phyloP scores from a whole-genome alignment of 1,140 invertebrate species.

The Pseudobourletiella spinata region DNA sequence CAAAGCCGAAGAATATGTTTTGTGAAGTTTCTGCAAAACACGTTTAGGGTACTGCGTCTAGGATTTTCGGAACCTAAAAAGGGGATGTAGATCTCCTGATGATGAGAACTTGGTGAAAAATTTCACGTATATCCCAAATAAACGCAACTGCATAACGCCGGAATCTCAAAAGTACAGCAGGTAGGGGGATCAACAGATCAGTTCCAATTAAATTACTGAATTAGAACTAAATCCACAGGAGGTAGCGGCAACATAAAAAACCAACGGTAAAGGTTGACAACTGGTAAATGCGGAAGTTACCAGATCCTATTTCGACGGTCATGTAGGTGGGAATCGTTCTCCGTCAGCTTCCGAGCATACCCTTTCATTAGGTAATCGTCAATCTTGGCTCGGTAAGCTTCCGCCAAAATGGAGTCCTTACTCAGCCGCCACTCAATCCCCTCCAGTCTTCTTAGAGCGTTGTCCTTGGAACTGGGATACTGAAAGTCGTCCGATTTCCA shows the following conservation, averaged over 20 bases:
- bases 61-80: no score
- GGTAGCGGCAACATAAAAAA: slow-evolving; percentile 4
- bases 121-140: slow-evolving; percentile 10
- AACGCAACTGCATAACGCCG: slow-evolving; percentile 7
- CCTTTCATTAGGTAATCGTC: slow-evolving; percentile 13
- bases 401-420: slow-evolving; percentile 7
- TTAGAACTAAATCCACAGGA: slow-evolving; percentile 6
- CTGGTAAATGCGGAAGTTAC: slow-evolving; percentile 7
- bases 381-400: background rate
- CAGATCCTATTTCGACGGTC: background rate
- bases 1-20: no score
- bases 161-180: background rate
- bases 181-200: slow-evolving; percentile 5
- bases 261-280: slow-evolving; percentile 8
- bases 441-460: slow-evolving; percentile 3
- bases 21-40: no score
- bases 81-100: no score
- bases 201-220: slow-evolving; percentile 1
- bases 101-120: background rate
- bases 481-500: slow-evolving; percentile 9
- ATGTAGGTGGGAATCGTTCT: background rate
- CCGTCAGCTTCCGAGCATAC: background rate
- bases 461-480: background rate
- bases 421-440: slow-evolving; percentile 15
- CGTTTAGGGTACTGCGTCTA: no score